Conservation (phyloP, 1,140 invertebrate species). For the Scaptodrosophila lebanonensis region DNA sequence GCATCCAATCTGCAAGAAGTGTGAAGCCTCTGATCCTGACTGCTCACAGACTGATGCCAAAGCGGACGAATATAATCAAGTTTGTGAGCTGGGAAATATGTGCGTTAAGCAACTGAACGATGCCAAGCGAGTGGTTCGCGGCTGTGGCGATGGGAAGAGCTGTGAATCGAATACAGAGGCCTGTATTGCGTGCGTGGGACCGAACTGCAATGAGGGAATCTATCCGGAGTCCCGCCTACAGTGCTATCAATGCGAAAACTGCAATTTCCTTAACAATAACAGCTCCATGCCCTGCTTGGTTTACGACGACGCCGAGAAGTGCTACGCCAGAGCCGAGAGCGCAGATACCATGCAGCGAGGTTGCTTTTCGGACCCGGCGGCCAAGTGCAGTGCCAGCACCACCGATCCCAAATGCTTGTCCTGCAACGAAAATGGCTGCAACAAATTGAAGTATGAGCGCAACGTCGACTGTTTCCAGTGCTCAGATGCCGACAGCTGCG, state of each 20-base stretch:
- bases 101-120: no score
- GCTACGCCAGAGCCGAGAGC: constrained; percentile 12
- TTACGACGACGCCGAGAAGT: constrained; percentile 12
- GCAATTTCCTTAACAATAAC: background rate
- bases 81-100: no score
- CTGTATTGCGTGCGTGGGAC: constrained; percentile 7
- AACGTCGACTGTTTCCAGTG: background rate
- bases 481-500: constrained; percentile 5
- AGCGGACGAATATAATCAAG: no score
- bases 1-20: no score
- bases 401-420: constrained; percentile 1
- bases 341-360: constrained; percentile 16
- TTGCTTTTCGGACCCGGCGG: constrained; percentile 11
- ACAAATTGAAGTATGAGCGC: constrained; percentile 2
- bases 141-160: constrained; percentile 8
- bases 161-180: background rate
- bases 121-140: constrained; percentile 3
- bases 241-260: constrained; percentile 21
- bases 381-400: background rate
- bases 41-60: no score
- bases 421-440: constrained; percentile 12
- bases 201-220: constrained; percentile 11
- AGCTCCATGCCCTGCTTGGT: background rate
- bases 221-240: constrained; percentile 15
- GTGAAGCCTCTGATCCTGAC: no score